phyloP scores from a whole-genome alignment of 2,888 invertebrate species.

The Andrena bucephala region DNA sequence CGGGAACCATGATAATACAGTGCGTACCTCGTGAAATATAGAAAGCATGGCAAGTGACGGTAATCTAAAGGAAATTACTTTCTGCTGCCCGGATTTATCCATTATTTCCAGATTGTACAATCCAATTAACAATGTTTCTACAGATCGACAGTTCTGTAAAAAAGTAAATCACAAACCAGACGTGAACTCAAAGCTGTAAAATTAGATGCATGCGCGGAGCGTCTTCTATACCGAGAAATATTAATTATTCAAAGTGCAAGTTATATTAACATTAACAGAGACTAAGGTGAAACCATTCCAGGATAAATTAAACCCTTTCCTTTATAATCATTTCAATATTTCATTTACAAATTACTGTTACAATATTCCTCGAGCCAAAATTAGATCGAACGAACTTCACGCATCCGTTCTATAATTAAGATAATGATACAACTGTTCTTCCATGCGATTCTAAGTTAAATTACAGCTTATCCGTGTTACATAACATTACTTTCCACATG shows the following conservation, averaged over 20 bases:
- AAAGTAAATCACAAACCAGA: conserved; percentile 21
- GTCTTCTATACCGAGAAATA: neutral
- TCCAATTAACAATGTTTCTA: conserved; percentile 87
- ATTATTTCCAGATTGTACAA: conserved; percentile 96
- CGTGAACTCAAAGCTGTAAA: neutral
- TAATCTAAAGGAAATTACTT: conserved; percentile 93
- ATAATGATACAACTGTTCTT: conserved; percentile 14
- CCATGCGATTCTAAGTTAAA: conserved; percentile 15
- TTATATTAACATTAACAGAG: too few relatives aligned
- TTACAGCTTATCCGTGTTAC: conserved; percentile 34
- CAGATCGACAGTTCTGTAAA: conserved; percentile 85
- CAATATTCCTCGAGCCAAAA: conserved; percentile 82
- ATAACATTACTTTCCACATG: conserved; percentile 25
- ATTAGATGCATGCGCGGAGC: neutral
- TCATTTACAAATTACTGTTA: conserved; percentile 74
- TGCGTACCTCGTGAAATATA: conserved; percentile 94
- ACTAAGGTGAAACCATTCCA: too few relatives aligned
- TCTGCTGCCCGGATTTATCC: conserved; percentile 93
- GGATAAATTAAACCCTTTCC: neutral
- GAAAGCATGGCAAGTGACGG: conserved; percentile 96
- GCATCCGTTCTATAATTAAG: conserved; percentile 9
- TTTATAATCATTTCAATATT: neutral
- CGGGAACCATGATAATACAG: neutral
- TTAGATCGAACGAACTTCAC: neutral
- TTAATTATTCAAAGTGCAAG: neutral